Evolutionary conservation across 2,797 vertebrate genomes (phyloP).

Genomic region (Acestrorhynchus altus): DNA sequence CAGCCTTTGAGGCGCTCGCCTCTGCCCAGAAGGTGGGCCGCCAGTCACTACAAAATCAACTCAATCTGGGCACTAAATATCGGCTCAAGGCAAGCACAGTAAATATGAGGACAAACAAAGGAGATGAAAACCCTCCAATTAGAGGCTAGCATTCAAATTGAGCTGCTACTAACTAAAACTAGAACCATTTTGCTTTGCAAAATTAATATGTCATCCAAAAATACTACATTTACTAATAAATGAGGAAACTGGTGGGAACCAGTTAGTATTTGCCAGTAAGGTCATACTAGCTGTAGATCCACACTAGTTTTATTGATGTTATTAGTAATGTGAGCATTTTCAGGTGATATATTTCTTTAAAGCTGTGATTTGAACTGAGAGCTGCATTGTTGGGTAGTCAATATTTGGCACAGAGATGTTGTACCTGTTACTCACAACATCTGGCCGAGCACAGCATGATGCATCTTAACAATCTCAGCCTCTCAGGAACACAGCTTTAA

Average conservation of each 20-base stretch:
- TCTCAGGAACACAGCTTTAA: constrained; percentile 35
- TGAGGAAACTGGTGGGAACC: neutral
- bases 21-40: constrained; percentile 56
- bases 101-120: constrained; percentile 7
- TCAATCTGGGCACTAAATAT: constrained; percentile 54
- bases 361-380: constrained; percentile 34
- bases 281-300: neutral
- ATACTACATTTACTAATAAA: neutral
- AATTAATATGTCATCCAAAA: neutral
- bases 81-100: constrained; percentile 52
- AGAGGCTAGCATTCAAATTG: constrained; percentile 25
- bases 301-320: neutral
- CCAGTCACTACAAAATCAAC: constrained; percentile 56
- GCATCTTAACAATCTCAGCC: neutral
- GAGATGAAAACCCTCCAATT: neutral
- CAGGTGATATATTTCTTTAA: constrained; percentile 32
- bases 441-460: neutral
- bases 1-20: constrained; percentile 53
- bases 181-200: constrained; percentile 28
- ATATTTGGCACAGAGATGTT: neutral
- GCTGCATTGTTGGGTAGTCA: neutral
- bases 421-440: neutral
- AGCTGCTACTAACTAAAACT: neutral
- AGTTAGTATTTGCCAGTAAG: neutral
- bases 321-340: constrained; percentile 12